Percentiles rank a stretch among this genome's conserved stretches.
Evolutionary conservation across 2,888 invertebrate genomes (phyloP).

Genomic region (Coenonympha glycerion): DNA sequence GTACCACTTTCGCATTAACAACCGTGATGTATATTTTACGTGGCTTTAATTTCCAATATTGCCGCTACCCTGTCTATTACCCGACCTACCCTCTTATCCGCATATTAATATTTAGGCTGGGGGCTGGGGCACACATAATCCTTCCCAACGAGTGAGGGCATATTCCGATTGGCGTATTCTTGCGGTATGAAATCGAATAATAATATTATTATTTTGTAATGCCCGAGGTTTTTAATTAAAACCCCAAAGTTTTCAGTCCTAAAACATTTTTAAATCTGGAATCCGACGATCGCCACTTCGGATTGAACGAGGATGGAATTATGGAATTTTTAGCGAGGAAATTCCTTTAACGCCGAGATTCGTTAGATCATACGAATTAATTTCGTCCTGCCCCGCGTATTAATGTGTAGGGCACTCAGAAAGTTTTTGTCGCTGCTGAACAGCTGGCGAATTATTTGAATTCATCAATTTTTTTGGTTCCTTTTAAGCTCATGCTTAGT

Average conservation of each 20-base stretch:
- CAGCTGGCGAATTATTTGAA: not conserved
- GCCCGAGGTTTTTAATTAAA: slow-evolving; percentile 5
- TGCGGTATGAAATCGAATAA: slow-evolving; percentile 5
- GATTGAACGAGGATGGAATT: slow-evolving; percentile 7
- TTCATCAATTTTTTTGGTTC: not conserved
- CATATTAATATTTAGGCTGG: slow-evolving; percentile 1
- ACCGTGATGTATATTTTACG: no score
- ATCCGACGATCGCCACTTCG: slow-evolving; percentile 2
- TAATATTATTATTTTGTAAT: slow-evolving; percentile 9
- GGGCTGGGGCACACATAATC: slow-evolving; percentile 2
- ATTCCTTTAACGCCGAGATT: slow-evolving; percentile 1
- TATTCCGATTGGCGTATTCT: slow-evolving; percentile 5
- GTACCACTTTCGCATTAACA: no score
- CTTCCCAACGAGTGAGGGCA: slow-evolving; percentile 1
- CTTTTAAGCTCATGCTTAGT: no score
- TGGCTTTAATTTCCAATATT: not conserved
- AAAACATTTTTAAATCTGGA: slow-evolving; percentile 9
- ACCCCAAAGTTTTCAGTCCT: slow-evolving; percentile 3
- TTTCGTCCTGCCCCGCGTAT: not conserved
- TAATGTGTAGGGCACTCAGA: not conserved
- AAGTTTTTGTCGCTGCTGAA: not conserved
- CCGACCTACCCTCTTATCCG: not conserved
- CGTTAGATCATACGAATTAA: slow-evolving; percentile 6
- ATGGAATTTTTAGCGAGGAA: slow-evolving; percentile 5
- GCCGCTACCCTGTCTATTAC: not conserved